phyloP scores from a whole-genome alignment of 2,113 vertebrate genomes.

The Origma solitaria region DNA sequence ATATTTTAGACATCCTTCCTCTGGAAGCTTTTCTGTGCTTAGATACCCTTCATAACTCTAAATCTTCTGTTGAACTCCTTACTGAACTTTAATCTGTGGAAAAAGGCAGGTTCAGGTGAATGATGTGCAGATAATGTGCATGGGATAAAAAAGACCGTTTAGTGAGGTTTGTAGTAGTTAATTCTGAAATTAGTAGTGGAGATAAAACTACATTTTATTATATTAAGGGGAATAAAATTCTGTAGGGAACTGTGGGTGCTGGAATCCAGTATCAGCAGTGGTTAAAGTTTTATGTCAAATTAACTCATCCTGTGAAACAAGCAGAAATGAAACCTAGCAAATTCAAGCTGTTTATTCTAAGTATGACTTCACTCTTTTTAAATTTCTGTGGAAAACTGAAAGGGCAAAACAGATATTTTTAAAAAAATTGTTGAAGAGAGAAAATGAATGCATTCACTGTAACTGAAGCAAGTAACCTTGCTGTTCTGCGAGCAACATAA shows the following conservation, averaged over 20 bases:
- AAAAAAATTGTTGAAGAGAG: background rate
- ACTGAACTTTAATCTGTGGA: background rate
- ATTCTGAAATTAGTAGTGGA: conserved; percentile 34
- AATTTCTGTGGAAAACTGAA: background rate
- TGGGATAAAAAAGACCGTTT: background rate
- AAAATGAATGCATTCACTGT: background rate
- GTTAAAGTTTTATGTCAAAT: conserved; percentile 23
- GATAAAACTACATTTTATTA: conserved; percentile 36
- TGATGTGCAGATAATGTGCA: background rate
- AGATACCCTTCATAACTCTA: background rate
- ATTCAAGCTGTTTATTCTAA: background rate
- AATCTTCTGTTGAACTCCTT: background rate
- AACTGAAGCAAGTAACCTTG: background rate
- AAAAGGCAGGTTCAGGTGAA: background rate
- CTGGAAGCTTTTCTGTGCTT: background rate
- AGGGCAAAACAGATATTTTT: background rate
- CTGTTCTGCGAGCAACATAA: background rate
- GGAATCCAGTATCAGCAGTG: background rate
- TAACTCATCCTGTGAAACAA: background rate
- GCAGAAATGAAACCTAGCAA: background rate
- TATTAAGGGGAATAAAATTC: background rate
- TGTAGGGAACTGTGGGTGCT: background rate
- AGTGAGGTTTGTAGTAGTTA: conserved; percentile 17
- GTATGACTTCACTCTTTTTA: background rate
- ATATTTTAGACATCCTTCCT: background rate